Percentiles rank a stretch among this genome's conserved stretches.
These are phyloP conservation scores for Clupea harengus DNA, from an alignment of 2,113 vertebrate species.

Conservation along the genomic window DNA sequence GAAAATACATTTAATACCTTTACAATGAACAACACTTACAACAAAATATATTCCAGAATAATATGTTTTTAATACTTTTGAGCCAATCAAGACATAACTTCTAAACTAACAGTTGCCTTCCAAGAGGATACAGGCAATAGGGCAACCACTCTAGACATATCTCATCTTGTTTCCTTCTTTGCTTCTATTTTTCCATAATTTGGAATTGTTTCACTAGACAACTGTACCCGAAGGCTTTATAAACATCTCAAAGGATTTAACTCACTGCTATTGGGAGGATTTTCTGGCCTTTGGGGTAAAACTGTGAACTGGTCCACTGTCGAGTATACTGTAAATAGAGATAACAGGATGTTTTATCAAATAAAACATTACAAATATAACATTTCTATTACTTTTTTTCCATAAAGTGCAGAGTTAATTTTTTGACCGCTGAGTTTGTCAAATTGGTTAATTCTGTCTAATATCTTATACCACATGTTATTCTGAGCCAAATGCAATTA, in stretches of 20 bases:
- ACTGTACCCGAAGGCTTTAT: not conserved
- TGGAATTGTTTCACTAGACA: no score
- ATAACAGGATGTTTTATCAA: not conserved
- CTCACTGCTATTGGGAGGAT: conserved; percentile 55
- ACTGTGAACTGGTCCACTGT: not conserved
- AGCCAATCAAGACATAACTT: not conserved
- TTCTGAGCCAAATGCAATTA: not conserved
- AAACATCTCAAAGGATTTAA: not conserved
- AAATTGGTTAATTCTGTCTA: not conserved
- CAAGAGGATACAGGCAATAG: not conserved
- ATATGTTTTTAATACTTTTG: not conserved
- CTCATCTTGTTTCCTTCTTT: no score
- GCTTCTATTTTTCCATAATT: no score
- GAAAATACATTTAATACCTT: not conserved
- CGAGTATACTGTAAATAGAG: not conserved
- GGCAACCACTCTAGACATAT: no score
- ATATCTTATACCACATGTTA: not conserved
- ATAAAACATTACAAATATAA: no score
- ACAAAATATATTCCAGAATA: not conserved
- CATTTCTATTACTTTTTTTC: no score
- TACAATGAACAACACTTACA: not conserved
- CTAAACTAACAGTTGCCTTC: not conserved
- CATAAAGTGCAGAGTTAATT: not conserved
- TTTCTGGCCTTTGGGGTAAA: conserved; percentile 54
- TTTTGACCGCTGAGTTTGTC: not conserved